These are phyloP conservation scores for Meriones psammophilus DNA, from an alignment of 2,797 vertebrate genomes.

Conservation along the genomic window DNA sequence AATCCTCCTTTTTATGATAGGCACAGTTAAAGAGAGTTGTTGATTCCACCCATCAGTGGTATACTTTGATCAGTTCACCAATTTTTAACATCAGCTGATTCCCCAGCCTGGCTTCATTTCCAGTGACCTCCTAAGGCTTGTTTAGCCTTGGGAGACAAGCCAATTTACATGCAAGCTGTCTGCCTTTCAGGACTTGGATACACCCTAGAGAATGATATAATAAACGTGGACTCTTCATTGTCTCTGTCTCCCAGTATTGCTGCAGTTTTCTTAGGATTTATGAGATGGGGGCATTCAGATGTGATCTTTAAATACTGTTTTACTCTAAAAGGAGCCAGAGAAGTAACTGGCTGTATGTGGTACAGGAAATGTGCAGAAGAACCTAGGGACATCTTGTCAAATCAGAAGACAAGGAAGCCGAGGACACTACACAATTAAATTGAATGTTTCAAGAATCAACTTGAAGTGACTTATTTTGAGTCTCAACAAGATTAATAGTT, in stretches of 20 bases:
- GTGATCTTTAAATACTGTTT: neutral
- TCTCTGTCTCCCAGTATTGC: neutral
- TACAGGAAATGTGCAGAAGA: neutral
- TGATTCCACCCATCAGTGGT: neutral
- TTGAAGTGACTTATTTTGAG: neutral
- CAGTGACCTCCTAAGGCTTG: neutral
- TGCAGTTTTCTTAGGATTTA: neutral
- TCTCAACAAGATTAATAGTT: conserved; percentile 1
- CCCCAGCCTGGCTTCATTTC: neutral
- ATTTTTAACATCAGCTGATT: neutral
- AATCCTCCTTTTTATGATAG: neutral
- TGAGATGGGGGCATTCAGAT: neutral
- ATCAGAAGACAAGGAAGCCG: neutral
- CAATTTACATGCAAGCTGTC: neutral
- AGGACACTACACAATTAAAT: neutral
- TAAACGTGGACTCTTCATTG: conserved; percentile 19
- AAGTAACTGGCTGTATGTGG: neutral
- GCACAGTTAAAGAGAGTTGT: neutral
- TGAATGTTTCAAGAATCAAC: neutral
- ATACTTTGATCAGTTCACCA: neutral
- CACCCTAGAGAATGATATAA: neutral
- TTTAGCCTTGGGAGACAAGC: neutral
- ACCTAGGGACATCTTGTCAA: neutral
- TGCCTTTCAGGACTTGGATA: neutral
- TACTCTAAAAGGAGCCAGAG: neutral